Base-by-base conservation (phyloP, 37 sponge, comb jelly and placozoan genomes). In the Chondrilla cf. caribensis region DNA sequence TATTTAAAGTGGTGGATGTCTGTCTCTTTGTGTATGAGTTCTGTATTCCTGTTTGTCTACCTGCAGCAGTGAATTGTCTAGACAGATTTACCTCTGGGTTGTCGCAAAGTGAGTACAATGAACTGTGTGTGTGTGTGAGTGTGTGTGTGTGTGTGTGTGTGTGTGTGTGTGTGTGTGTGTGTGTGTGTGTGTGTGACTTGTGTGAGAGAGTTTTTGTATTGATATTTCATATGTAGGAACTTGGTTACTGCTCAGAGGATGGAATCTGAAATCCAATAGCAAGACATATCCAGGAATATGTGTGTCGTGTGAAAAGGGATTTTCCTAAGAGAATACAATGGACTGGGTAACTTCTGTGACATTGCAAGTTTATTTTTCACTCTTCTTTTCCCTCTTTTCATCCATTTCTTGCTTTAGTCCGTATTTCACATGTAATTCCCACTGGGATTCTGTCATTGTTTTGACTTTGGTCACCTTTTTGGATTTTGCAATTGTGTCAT, bases 31-130 rank as follows among this genome's bases (percentile, higher is more conserved):
- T 25, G 37, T 41, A 31, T 17, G n/a, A 8, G 7, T 31, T 15
- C 66, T 64, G 7, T 64, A 22, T 47, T 35, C 2, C 24, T 21
- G n/a, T 55, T 58, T 55, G 58, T 21, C 18, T 18, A 9, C 31
- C 31, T 66, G 68, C 44, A 95, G 96, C 94, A 44, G 57, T 92
- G 38, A 95, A 97, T 58, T 38, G 97, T 28, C 37, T 97, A 47
- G 97, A 97, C 59, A 80, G 95, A 38, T 80, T 94, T 7, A 97
- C 97, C 22, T 95, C 95, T 55, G 97, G 97, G 21, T 35, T 97
- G 21, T 97, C 79, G 97, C 93, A 18, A 87, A 64, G 86, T 84
- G 57, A 54, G 57, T 19, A 54, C n/a, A n/a, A n/a, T n/a, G n/a
- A n/a, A n/a, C n/a, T n/a, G n/a, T n/a, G n/a, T n/a, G n/a, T n/a